Conservation (phyloP, 2,888 invertebrate species). For the Meloe dianella region DNA sequence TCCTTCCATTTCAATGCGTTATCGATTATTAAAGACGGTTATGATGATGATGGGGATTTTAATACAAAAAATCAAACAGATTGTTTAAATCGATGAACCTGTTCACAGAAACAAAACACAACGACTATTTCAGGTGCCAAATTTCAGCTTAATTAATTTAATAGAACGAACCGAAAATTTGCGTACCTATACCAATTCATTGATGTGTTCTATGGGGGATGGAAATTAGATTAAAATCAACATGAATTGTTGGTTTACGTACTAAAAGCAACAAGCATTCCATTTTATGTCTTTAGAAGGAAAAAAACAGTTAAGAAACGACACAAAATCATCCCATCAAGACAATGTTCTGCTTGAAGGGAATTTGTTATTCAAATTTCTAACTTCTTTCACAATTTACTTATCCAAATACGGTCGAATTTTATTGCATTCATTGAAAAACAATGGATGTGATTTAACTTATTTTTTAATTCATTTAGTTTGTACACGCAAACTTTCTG, state of each 20-base stretch:
- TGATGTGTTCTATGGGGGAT: neutral
- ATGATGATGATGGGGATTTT: too few species aligned
- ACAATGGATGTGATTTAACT: too few species aligned
- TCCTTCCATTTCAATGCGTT: neutral
- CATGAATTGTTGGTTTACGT: neutral
- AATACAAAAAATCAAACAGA: too few species aligned
- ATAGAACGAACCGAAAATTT: neutral
- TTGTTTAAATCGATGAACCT: too few species aligned
- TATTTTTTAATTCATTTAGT: neutral
- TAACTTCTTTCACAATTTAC: too few species aligned
- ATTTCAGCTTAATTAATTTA: slow-evolving; percentile 5
- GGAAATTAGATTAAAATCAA: neutral
- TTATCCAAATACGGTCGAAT: too few species aligned
- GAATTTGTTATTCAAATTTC: too few species aligned
- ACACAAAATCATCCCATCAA: too few species aligned
- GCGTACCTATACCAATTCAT: neutral
- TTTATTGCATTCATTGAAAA: too few species aligned
- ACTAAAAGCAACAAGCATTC: neutral
- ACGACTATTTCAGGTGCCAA: neutral
- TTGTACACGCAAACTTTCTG: neutral
- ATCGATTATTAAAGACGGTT: neutral
- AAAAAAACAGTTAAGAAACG: too few species aligned
- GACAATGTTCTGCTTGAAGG: too few species aligned
- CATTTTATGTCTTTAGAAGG: neutral
- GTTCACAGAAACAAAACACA: neutral